A percentile compares a stretch with the other conserved stretches of the same genome.
Evolutionary conservation across 2,888 invertebrate genomes (phyloP).

Genomic region (Caenorhabditis sp.): DNA sequence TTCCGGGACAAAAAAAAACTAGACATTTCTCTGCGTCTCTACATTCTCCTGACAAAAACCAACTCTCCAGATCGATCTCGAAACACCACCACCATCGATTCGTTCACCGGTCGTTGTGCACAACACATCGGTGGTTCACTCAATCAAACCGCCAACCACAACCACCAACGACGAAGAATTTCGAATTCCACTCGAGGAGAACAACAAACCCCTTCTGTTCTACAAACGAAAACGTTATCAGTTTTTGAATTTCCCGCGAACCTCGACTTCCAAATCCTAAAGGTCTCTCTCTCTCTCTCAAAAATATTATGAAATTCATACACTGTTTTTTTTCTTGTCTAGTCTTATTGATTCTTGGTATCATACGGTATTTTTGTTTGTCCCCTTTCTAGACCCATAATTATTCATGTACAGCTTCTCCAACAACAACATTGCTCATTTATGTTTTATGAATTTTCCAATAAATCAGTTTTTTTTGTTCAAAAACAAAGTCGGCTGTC

Average conservation of each 20-base stretch:
- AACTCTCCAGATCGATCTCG: slow-evolving; percentile 28
- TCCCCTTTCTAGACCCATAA: slow-evolving; percentile 29
- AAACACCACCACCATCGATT: slow-evolving; percentile 39
- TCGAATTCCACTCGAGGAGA: slow-evolving; percentile 57
- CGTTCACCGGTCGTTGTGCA: slow-evolving; percentile 48
- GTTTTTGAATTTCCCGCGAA: slow-evolving; percentile 66
- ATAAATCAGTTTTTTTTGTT: neutral
- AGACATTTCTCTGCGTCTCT: no score
- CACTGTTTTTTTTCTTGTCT: neutral
- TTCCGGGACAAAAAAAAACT: no score
- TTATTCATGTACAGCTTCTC: slow-evolving; percentile 8
- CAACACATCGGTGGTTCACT: slow-evolving; percentile 36
- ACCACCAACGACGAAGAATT: slow-evolving; percentile 50
- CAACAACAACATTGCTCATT: slow-evolving; percentile 1
- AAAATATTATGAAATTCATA: neutral
- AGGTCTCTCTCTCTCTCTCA: slow-evolving; percentile 23
- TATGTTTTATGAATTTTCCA: neutral
- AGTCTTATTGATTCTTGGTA: neutral
- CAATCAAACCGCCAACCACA: slow-evolving; percentile 11
- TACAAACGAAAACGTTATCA: slow-evolving; percentile 65
- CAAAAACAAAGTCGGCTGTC: no score
- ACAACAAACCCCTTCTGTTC: slow-evolving; percentile 58
- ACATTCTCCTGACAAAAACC: no score
- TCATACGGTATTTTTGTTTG: slow-evolving; percentile 29
- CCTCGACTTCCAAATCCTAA: slow-evolving; percentile 46